Percentiles rank a stretch among this genome's conserved stretches.
These are phyloP conservation scores for Cancer borealis DNA, from an alignment of 2,888 invertebrate genomes.

Conservation along the genomic window DNA sequence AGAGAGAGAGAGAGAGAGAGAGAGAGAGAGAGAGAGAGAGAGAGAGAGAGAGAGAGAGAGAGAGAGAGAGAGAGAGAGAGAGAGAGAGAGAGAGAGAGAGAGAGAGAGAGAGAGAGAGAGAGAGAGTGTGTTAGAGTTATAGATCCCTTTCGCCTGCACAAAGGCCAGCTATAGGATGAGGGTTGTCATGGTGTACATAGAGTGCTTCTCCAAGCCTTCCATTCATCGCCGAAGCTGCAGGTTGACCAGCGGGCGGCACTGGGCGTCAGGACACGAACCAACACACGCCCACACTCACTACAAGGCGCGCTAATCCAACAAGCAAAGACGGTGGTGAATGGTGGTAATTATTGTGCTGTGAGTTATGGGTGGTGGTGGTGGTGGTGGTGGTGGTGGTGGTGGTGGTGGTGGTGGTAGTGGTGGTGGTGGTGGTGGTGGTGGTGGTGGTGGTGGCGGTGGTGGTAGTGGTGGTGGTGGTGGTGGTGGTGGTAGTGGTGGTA, in stretches of 20 bases:
- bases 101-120: background rate
- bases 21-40: constrained; percentile 21
- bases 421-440: background rate
- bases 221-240: background rate
- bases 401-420: background rate
- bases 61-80: background rate
- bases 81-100: background rate
- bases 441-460: background rate
- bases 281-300: background rate
- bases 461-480: background rate
- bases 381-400: background rate
- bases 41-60: background rate
- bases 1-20: background rate
- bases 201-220: background rate
- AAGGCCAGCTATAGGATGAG: background rate
- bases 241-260: background rate
- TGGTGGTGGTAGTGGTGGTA: constrained; percentile 24
- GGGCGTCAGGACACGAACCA: background rate
- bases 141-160: background rate
- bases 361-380: background rate
- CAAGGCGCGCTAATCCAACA: background rate
- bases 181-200: background rate
- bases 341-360: background rate
- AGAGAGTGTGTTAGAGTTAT: too few species aligned
- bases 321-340: background rate